Evolutionary conservation across 2,113 vertebrate species (phyloP).

Genomic region (Melanerpes aurifrons): DNA sequence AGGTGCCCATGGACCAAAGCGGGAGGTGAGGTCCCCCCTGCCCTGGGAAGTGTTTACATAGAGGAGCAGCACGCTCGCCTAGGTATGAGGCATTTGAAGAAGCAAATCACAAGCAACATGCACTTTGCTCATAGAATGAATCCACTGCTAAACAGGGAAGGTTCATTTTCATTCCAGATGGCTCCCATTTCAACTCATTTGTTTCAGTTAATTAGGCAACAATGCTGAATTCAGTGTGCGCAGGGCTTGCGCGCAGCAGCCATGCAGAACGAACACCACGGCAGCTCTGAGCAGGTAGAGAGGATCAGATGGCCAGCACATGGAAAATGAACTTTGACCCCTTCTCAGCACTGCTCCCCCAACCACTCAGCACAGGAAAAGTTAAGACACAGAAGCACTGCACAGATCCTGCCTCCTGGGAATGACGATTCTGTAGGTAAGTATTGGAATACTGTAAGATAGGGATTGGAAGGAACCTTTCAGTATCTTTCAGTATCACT

Average conservation of each 20-base stretch:
- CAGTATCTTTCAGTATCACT: no score
- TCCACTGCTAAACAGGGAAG: conserved; percentile 18
- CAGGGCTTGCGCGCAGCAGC: background rate
- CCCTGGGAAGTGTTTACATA: background rate
- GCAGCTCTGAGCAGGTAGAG: background rate
- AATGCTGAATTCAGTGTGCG: conserved; percentile 45
- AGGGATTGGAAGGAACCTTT: no score
- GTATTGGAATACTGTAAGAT: no score
- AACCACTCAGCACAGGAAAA: background rate
- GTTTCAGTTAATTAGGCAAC: conserved; percentile 73
- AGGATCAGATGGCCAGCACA: background rate
- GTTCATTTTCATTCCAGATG: conserved; percentile 76
- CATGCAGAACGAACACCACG: background rate
- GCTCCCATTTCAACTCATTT: conserved; percentile 72
- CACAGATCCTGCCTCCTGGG: background rate
- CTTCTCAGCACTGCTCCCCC: no score
- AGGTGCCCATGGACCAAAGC: background rate
- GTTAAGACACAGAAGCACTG: background rate
- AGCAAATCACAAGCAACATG: conserved; percentile 30
- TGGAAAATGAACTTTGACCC: background rate
- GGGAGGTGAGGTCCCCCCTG: background rate
- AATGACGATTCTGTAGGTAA: background rate
- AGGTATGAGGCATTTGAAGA: conserved; percentile 31
- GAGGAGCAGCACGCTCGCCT: background rate
- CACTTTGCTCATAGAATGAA: conserved; percentile 56